Conservation (phyloP, 2,888 invertebrate species). For the Perizoma affinitatum region DNA sequence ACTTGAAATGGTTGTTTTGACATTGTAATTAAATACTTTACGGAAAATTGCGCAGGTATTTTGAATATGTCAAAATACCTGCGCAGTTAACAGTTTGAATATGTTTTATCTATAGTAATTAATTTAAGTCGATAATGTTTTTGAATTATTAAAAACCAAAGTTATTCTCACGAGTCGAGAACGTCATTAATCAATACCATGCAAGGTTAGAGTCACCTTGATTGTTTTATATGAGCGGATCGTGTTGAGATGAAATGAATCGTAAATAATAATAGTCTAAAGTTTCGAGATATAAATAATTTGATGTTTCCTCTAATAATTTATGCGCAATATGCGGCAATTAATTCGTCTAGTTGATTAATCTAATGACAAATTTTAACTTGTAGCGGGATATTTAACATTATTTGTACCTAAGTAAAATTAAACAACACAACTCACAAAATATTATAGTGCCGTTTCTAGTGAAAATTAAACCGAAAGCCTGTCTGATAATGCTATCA, state of each 20-base stretch:
- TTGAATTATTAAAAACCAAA: slow-evolving; percentile 42
- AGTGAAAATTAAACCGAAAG: too few species aligned
- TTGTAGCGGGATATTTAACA: too few species aligned
- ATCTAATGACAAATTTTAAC: too few species aligned
- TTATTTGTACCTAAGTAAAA: too few species aligned
- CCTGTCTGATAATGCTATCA: too few species aligned
- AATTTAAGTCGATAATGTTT: slow-evolving; percentile 56
- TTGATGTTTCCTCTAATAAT: slow-evolving; percentile 2
- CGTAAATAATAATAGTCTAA: slow-evolving; percentile 42
- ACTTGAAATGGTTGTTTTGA: not conserved
- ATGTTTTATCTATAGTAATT: slow-evolving; percentile 36
- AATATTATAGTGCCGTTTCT: too few species aligned
- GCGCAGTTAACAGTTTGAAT: slow-evolving; percentile 27
- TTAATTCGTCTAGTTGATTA: too few species aligned
- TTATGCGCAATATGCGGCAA: too few species aligned
- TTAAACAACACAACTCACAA: too few species aligned
- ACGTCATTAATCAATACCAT: slow-evolving; percentile 69
- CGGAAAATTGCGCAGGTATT: too few species aligned
- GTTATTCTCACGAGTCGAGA: slow-evolving; percentile 47
- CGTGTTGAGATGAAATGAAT: slow-evolving; percentile 50
- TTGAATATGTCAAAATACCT: not conserved
- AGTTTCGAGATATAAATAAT: slow-evolving; percentile 38
- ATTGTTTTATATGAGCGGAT: slow-evolving; percentile 46
- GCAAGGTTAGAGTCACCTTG: slow-evolving; percentile 64
- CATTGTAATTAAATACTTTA: not conserved